phyloP scores from a whole-genome alignment of 2,113 vertebrate genomes.

The Elachura formosa region DNA sequence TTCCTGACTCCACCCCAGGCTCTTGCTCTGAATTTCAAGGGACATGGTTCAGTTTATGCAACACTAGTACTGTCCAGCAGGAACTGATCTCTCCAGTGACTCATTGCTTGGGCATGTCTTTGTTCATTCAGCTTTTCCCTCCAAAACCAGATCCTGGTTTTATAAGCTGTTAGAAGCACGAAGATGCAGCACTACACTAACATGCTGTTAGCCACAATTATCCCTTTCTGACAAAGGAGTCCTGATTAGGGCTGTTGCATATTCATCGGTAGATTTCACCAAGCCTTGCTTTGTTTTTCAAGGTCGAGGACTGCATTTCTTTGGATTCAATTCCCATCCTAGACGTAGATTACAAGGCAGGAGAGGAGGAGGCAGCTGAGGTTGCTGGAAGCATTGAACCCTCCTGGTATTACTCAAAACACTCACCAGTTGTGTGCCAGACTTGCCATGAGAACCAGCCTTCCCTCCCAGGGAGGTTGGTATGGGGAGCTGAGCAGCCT shows the following conservation, averaged over 20 bases:
- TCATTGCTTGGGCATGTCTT: background rate
- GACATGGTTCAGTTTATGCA: background rate
- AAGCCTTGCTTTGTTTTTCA: conserved; percentile 53
- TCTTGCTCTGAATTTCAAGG: background rate
- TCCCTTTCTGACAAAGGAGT: conserved; percentile 30
- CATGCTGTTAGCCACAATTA: conserved; percentile 36
- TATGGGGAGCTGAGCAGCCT: background rate
- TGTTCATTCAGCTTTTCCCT: conserved; percentile 5
- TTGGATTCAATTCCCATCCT: conserved; percentile 54
- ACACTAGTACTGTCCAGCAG: background rate
- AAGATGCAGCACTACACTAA: conserved; percentile 23
- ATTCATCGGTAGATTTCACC: conserved; percentile 11
- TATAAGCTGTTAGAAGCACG: conserved; percentile 26
- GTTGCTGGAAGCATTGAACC: background rate
- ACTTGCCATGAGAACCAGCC: rapidly evolving
- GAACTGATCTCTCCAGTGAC: background rate
- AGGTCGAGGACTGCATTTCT: conserved; percentile 56
- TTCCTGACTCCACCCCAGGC: background rate
- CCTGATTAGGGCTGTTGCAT: conserved; percentile 53
- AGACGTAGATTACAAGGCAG: conserved; percentile 32
- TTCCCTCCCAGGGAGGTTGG: background rate
- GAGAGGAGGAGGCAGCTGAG: conserved; percentile 30
- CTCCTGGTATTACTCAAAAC: background rate
- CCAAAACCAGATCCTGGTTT: background rate
- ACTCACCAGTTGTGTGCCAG: background rate